phyloP scores from a whole-genome alignment of 1,140 invertebrate species.

The Tribolium madens region DNA sequence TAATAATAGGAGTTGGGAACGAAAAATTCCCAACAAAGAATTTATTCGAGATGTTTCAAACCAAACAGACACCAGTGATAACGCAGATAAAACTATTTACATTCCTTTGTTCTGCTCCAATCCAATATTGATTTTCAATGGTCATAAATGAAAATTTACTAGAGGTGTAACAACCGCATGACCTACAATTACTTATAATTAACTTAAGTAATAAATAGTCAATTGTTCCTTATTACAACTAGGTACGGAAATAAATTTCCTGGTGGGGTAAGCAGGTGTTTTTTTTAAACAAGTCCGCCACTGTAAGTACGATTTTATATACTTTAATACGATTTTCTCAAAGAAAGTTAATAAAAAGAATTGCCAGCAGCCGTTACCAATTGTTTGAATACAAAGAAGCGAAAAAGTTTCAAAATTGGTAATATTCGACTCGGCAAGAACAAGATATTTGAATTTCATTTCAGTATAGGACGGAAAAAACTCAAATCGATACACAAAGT shows the following conservation, averaged over 20 bases:
- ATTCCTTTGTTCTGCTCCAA: not conserved
- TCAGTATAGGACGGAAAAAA: too few relatives aligned
- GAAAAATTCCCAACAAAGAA: too few relatives aligned
- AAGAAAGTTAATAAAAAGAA: not conserved
- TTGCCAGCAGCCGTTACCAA: not conserved
- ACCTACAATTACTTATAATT: not conserved
- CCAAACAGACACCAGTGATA: not conserved
- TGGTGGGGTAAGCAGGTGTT: not conserved
- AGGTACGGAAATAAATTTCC: not conserved
- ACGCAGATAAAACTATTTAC: not conserved
- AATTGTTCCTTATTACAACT: not conserved
- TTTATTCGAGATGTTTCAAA: not conserved
- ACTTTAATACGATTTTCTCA: not conserved
- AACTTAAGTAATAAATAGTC: not conserved
- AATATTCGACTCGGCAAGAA: not conserved
- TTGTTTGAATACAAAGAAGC: not conserved
- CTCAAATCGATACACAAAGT: not conserved
- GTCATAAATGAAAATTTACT: not conserved
- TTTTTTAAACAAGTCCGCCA: not conserved
- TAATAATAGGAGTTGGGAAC: too few relatives aligned
- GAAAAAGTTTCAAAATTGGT: not conserved
- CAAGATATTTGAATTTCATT: too few relatives aligned
- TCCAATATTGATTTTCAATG: not conserved
- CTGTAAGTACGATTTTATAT: too few relatives aligned
- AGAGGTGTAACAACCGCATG: not conserved